Evolutionary conservation across 2,797 vertebrate species (phyloP), one percentile per base, ranked within the genome.

Genomic region (Nasua narica): DNA sequence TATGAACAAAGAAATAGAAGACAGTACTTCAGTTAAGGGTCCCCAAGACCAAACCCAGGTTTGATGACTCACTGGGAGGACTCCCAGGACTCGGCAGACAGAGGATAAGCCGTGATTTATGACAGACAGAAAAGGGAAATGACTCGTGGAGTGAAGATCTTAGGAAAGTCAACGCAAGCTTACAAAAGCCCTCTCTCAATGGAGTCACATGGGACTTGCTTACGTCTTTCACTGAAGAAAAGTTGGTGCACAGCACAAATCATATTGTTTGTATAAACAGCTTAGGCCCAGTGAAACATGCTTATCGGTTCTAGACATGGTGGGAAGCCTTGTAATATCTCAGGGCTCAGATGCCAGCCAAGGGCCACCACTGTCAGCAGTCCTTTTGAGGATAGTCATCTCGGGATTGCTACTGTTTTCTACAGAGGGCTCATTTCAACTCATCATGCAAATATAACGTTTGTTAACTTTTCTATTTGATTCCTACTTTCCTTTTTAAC

Each of bases 101-200:
- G 18, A 25, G 15, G 13, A 10, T 67, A n/a, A 4, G 23, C 7
- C 11, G 14, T 15, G 27, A 86, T 56, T 78, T 76, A 32, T 43
- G 37, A 21, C 1, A 83, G 11, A 19, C 3, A 25, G 32, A 14
- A 37, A 46, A 56, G 37, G 32, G 27, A 58, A 54, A 29, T 1
- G 19, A 12, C n/a, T 32, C 23, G 19, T 0, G 14, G 8, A 23
- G 6, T 19, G 16, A 87, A 37, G 54, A 5, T 32, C 40, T 25
- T 18, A 70, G 48, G 50, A 56, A 60, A 32, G 18, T 16, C 54
- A 21, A 21, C 2, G 1, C 5, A 29, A 43, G 52, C 18, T 43
- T 40, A n/a, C 40, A 58, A 29, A 21, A 25, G 35, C 40, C 5
- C 0, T 18, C 35, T 40, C 25, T 52, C 48, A 60, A 0, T 5